Evolutionary conservation across 2,797 vertebrate genomes (phyloP).

Genomic region (Gobionotothen gibberifrons): DNA sequence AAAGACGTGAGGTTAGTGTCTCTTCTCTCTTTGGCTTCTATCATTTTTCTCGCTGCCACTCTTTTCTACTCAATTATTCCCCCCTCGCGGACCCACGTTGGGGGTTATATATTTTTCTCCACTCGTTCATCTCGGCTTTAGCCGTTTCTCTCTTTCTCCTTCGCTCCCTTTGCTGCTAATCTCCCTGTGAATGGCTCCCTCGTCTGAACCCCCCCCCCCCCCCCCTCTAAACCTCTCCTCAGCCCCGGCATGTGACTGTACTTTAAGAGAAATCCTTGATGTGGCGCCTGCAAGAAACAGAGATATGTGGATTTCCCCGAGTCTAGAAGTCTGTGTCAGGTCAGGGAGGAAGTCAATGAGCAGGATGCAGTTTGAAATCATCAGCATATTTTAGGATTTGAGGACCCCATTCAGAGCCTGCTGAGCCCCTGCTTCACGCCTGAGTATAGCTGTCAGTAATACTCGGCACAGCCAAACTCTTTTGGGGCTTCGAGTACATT

Average conservation of each 20-base stretch:
- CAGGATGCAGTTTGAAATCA: constrained; percentile 77
- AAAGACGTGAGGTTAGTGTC: constrained; percentile 67
- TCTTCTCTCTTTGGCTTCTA: constrained; percentile 61
- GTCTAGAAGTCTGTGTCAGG: constrained; percentile 79
- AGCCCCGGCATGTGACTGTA: constrained; percentile 83
- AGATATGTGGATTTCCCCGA: constrained; percentile 83
- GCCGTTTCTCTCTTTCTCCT: constrained; percentile 36
- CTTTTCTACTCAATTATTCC: constrained; percentile 63
- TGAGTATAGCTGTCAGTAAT: constrained; percentile 69
- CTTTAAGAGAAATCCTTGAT: constrained; percentile 85
- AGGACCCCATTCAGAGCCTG: constrained; percentile 66
- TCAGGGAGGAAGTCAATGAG: constrained; percentile 76
- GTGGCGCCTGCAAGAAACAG: constrained; percentile 70
- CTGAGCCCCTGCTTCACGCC: constrained; percentile 68
- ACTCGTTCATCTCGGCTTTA: constrained; percentile 30
- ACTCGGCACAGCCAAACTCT: constrained; percentile 50
- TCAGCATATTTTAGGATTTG: constrained; percentile 85
- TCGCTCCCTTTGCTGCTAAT: constrained; percentile 73
- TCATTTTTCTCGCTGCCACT: constrained; percentile 67
- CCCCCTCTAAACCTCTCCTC: constrained; percentile 72
- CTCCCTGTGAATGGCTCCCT: constrained; percentile 80
- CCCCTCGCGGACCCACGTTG: constrained; percentile 46
- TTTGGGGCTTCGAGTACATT: constrained; percentile 38
- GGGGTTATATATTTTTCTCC: constrained; percentile 39
- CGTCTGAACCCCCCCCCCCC: constrained; percentile 62